Percentiles rank a stretch among this genome's conserved stretches.
Conservation (phyloP, 2,888 invertebrate species). For the Andrena minutula region DNA sequence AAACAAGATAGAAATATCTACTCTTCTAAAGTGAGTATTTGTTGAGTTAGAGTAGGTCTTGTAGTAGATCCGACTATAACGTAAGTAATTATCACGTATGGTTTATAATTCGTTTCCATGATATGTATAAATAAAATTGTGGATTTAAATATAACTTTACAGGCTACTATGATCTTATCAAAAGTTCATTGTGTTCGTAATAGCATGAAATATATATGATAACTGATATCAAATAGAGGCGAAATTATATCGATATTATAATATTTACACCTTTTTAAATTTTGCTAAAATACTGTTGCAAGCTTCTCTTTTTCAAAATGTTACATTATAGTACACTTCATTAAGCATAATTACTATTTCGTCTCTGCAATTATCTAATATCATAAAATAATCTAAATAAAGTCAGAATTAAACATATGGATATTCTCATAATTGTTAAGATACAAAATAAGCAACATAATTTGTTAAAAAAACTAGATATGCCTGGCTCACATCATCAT, state of each 20-base stretch:
- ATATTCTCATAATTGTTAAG: neutral
- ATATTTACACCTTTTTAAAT: neutral
- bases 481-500: too few species aligned
- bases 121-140: slow-evolving; percentile 37
- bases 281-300: neutral
- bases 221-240: neutral
- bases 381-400: neutral
- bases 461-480: too few species aligned
- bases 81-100: slow-evolving; percentile 6
- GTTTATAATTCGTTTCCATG: neutral
- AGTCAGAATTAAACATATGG: neutral
- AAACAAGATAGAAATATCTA: slow-evolving; percentile 3
- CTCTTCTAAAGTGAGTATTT: slow-evolving; percentile 32
- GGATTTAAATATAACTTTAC: neutral
- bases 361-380: slow-evolving; percentile 8
- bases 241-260: slow-evolving; percentile 13
- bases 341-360: neutral
- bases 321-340: neutral
- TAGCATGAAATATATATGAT: slow-evolving; percentile 2
- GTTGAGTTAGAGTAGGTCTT: neutral
- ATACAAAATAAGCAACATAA: too few species aligned
- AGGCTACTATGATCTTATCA: slow-evolving; percentile 47
- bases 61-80: neutral
- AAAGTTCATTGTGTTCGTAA: slow-evolving; percentile 48
- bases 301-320: neutral